Evolutionary conservation across 2,797 vertebrate genomes (phyloP), one percentile per base, ranked within the genome.

Genomic region (Hippoglossus hippoglossus): DNA sequence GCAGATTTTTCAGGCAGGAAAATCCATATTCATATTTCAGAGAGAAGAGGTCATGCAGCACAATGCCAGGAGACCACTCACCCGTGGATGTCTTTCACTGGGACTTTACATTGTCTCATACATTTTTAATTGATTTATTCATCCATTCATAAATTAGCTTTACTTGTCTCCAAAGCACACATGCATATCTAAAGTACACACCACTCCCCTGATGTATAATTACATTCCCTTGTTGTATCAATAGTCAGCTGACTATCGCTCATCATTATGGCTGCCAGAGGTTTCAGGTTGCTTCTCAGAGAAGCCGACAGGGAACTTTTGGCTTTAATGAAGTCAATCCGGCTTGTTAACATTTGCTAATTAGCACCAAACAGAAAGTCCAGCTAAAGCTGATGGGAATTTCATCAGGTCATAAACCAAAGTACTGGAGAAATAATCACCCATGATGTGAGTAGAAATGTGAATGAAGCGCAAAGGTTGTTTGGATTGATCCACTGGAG

Each of bases 91-190:
- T 69, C 78, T 80, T 69, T 82, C 83, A 82, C 76, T 72, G 63
- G 55, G 73, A 80, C 73, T 73, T 79, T 66, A 60, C 58, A 47
- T 61, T 4, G 65, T 70, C 75, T 81, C 81, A 85, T 87, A 58
- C 63, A 77, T 85, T 75, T 82, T 80, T 66, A 51, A 90, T 84
- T 73, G 84, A 87, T 86, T 90, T 83, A 89, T 91, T 91, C 71
- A 88, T 90, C 80, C 82, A 87, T 84, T 87, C 87, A 79, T 76
- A 58, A 77, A 83, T 85, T 54, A 80, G 73, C 69, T 65, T 55
- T 55, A 60, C 85, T 79, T 64, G 64, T 84, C 65, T 88, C 72
- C 62, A 67, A 69, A 78, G 75, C 71, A 75, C 77, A 79, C 76
- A 73, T 69, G 63, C 59, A 67, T 80, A 71, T 86, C 59, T 70